These are phyloP conservation scores for Diorhabda carinulata DNA, from an alignment of 1,140 invertebrate genomes.

Conservation along the genomic window DNA sequence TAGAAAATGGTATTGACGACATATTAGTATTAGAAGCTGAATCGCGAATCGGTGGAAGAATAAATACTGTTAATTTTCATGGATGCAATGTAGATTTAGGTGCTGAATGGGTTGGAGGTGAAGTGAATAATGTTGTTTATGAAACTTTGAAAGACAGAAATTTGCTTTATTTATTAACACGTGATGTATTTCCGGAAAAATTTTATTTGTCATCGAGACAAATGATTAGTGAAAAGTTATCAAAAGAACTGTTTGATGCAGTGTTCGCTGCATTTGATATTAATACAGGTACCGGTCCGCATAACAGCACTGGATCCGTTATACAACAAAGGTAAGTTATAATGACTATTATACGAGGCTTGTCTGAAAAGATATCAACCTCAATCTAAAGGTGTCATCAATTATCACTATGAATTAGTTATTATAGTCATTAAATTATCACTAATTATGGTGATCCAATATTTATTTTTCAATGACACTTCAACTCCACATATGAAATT, in stretches of 20 bases:
- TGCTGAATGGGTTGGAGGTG: constrained; percentile 75
- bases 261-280: background rate
- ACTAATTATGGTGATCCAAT: no score
- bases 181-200: background rate
- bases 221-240: background rate
- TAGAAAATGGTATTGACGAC: constrained; percentile 53
- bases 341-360: no score
- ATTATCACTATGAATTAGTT: no score
- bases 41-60: constrained; percentile 64
- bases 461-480: no score
- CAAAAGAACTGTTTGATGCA: background rate
- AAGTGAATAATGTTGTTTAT: constrained; percentile 66
- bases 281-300: no score
- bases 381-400: no score
- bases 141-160: constrained; percentile 56
- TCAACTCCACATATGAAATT: no score
- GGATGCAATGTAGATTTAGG: constrained; percentile 69
- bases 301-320: no score
- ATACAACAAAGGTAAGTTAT: no score
- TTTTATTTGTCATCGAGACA: constrained; percentile 5
- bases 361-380: no score
- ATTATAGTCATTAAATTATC: no score
- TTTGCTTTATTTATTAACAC: background rate
- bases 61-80: constrained; percentile 58
- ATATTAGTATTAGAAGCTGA: constrained; percentile 64